These are phyloP conservation scores for Dynastes hyllus DNA, from an alignment of 2,888 invertebrate species.

Conservation along the genomic window DNA sequence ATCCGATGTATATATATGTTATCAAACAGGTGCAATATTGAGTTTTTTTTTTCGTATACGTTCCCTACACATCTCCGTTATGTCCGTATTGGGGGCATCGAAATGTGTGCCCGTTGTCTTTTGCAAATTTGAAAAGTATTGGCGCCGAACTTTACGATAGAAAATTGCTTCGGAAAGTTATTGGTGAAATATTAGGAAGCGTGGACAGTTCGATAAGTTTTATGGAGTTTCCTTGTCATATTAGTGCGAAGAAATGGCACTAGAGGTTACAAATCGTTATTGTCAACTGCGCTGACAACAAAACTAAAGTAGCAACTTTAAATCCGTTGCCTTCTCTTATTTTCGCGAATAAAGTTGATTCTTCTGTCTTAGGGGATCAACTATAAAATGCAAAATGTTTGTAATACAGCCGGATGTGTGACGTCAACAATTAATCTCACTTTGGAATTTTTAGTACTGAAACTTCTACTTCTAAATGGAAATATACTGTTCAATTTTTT, in stretches of 20 bases:
- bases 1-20: conserved; percentile 22
- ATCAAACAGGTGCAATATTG: conserved; percentile 30
- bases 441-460: too few species aligned
- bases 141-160: conserved; percentile 32
- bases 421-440: too few species aligned
- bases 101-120: conserved; percentile 8
- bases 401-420: too few species aligned
- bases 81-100: not conserved
- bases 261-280: conserved; percentile 64
- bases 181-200: conserved; percentile 60
- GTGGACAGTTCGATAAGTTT: conserved; percentile 65
- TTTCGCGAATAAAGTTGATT: too few species aligned
- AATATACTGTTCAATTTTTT: too few species aligned
- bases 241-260: conserved; percentile 62
- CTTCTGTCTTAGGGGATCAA: too few species aligned
- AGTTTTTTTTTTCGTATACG: conserved; percentile 10
- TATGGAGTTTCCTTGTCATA: conserved; percentile 64
- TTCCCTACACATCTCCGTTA: not conserved
- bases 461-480: too few species aligned
- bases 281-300: conserved; percentile 62
- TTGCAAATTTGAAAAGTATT: conserved; percentile 38
- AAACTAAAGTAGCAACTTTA: conserved; percentile 22
- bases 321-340: too few species aligned
- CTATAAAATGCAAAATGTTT: too few species aligned
- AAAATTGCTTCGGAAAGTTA: conserved; percentile 54